Evolutionary conservation across 2,888 invertebrate genomes (phyloP), one percentile per base, ranked within the genome.

Genomic region (Cryptus viduatorius): DNA sequence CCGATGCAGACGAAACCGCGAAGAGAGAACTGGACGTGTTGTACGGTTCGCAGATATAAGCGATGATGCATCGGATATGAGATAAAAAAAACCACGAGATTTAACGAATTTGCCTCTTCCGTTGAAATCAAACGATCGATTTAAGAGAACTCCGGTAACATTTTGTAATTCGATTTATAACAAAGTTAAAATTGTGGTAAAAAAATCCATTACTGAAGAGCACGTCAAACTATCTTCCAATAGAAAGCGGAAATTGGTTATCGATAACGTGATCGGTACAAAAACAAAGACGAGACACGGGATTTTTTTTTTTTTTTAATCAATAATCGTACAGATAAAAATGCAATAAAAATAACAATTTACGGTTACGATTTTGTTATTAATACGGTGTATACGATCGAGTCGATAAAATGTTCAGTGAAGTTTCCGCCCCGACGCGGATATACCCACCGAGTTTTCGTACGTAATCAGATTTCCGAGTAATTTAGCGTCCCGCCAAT

Each of bases 31-130:
- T 31, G 14, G 31, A 59, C 59, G 59, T 7, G 29, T 31, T 59
- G 14, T 14, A 31, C 12, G 59, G 59, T 14, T 24, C 4, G 24
- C 29, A n/a, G n/a, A 82, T 79, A 89, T 86, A 84, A 88, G 86
- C 77, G 86, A 86, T 85, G 83, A 88, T 86, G 81, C 73, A 84
- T 77, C 79, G 76, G 61, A 71, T 79, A 59, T 67, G 79, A 67
- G 61, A 85, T 82, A 84, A 73, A 85, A 84, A 85, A 84, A 80
- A 73, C 48, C 72, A 56, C 73, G 50, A 31, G 77, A 12, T 65
- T 80, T 59, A 86, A 87, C 86, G 86, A 88, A 87, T 82, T 84
- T 61, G 79, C 72, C 86, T 37, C 79, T 76, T 78, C 64, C 79
- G 79, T 42, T 31, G 53, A 24, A 50, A 37, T 16, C 48, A 14